Percentiles rank a stretch among this genome's conserved stretches.
These are phyloP conservation scores for Capitella teleta DNA, from an alignment of 1,140 invertebrate genomes.

Conservation along the genomic window DNA sequence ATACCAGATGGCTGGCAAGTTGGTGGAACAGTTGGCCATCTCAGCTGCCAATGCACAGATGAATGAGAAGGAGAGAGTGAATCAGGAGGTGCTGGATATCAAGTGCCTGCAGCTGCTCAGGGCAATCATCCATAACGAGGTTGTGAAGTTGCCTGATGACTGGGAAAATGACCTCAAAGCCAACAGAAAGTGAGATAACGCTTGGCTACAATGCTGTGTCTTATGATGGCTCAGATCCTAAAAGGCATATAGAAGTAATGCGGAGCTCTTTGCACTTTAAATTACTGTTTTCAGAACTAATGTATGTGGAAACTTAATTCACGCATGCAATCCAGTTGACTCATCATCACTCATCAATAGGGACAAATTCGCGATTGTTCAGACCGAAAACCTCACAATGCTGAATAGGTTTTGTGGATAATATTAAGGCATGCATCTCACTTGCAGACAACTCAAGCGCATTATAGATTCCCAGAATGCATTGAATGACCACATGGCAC, in stretches of 20 bases:
- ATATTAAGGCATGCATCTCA: background rate
- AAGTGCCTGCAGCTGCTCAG: conserved; percentile 35
- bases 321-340: background rate
- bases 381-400: background rate
- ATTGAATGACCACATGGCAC: conserved; percentile 27
- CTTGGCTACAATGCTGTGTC: background rate
- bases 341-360: background rate
- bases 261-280: background rate
- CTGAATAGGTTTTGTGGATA: background rate
- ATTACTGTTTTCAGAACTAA: background rate
- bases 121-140: conserved; percentile 37
- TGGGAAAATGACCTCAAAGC: conserved; percentile 18
- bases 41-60: too few relatives aligned
- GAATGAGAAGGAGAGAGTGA: conserved; percentile 10
- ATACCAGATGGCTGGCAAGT: too few relatives aligned
- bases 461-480: conserved; percentile 34
- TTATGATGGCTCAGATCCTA: background rate
- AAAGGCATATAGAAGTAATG: background rate
- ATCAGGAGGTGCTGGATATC: conserved; percentile 36
- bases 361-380: background rate
- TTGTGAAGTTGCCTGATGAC: conserved; percentile 33
- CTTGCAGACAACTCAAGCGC: conserved; percentile 24
- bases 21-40: too few relatives aligned
- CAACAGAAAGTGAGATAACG: background rate
- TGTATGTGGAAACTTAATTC: background rate